Base-by-base conservation (phyloP, 2,888 invertebrate genomes). In the Lycaena phlaeas region DNA sequence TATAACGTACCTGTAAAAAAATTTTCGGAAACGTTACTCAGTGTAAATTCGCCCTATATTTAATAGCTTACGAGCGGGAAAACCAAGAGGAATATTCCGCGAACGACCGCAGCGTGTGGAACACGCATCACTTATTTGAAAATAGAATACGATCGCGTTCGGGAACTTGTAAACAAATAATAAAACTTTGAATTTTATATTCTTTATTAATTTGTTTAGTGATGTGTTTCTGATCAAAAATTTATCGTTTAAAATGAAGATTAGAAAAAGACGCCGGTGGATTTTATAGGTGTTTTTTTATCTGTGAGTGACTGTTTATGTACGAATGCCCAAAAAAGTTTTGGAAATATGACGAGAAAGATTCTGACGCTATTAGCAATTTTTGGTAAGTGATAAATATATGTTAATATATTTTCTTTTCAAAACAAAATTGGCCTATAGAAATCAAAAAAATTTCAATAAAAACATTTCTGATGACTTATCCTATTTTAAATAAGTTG, bases 231-330 rank as follows among this genome's bases (percentile, higher is more conserved):
- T 22, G 2, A 5, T 22, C 4, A 11, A 18, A 34, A n/a, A n/a
- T n/a, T 9, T 3, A n/a, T 14, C 14, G 6, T 22, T 22, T 22
- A 22, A 34, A 12, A 34, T 34, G 34, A 34, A 34, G 22, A 22
- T 34, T 9, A 10, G 34, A 9, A 34, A 34, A 34, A 34, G 34
- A 34, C 34, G 34, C 7, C 12, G 34, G 34, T 22, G 22, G 31
- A 18, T 11, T 22, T 22, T 22, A 22, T 7, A 22, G 22, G 2
- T 22, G 3, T 7, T 34, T 12, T 3, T 14, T 22, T 22, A 18
- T 18, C 12, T 7, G 11, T 22, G 22, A 12, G 9, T 10, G 12
- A 30, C 15, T 15, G 11, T 30, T 22, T 2, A 22, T 22, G 2
- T 22, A 22, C 2, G 2, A 22, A 3, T 22, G 22, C n/a, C n/a